phyloP scores from a whole-genome alignment of 1,140 invertebrate genomes.

The Nilaparvata lugens region DNA sequence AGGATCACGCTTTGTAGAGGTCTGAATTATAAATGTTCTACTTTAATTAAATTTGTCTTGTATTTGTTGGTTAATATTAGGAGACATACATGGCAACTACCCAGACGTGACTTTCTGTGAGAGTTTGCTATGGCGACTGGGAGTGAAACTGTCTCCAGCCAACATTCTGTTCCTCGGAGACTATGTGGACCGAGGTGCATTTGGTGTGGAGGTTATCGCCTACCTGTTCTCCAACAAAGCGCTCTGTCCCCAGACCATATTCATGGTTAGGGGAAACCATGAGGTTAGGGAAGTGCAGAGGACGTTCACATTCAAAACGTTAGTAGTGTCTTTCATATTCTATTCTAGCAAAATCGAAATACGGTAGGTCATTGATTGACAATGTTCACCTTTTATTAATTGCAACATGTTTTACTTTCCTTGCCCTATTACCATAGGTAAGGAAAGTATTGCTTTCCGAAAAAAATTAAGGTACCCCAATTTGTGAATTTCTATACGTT shows the following conservation, averaged over 20 bases:
- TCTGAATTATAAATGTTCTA: too few species aligned
- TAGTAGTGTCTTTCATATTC: slow-evolving; percentile 45
- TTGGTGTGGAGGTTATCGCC: slow-evolving; percentile 77
- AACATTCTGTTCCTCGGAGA: slow-evolving; percentile 94
- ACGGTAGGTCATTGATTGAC: too few species aligned
- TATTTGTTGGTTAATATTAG: too few species aligned
- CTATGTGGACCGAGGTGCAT: slow-evolving; percentile 85
- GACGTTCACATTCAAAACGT: slow-evolving; percentile 60
- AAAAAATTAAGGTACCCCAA: too few species aligned
- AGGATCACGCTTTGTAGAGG: too few species aligned
- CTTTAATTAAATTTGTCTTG: too few species aligned
- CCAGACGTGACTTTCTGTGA: slow-evolving; percentile 50
- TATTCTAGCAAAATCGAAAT: too few species aligned
- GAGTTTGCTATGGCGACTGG: slow-evolving; percentile 48
- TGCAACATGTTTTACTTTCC: too few species aligned
- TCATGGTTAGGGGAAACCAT: slow-evolving; percentile 76
- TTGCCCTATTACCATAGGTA: too few species aligned
- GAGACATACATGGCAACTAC: slow-evolving; percentile 53
- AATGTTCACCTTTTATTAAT: too few species aligned
- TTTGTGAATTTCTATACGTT: too few species aligned
- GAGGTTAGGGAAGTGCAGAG: slow-evolving; percentile 57
- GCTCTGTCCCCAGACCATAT: slow-evolving; percentile 92
- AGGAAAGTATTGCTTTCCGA: too few species aligned
- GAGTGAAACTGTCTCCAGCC: slow-evolving; percentile 70
- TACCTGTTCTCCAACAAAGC: slow-evolving; percentile 87